Evolutionary conservation across 2,113 vertebrate species (phyloP).

Genomic region (Telmatochromis sp.): DNA sequence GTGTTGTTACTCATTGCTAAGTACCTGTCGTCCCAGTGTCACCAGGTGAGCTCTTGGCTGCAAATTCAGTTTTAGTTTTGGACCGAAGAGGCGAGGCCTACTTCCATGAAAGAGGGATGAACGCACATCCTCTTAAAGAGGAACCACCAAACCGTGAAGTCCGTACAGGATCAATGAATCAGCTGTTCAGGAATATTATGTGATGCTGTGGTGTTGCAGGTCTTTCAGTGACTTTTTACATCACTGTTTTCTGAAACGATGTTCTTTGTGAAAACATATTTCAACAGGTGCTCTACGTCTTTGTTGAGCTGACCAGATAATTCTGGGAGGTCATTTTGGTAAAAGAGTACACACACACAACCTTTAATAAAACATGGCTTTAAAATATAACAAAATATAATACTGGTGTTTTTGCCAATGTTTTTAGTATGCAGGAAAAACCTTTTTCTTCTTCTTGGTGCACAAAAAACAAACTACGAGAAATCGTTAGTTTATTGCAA

Average conservation of each 20-base stretch:
- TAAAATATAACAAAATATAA: not conserved
- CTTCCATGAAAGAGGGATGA: not conserved
- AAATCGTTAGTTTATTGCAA: not conserved
- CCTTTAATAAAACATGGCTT: not conserved
- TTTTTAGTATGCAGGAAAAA: not conserved
- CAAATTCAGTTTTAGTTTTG: not conserved
- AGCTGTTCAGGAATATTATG: not conserved
- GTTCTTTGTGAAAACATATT: not conserved
- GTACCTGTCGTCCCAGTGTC: conserved; percentile 12
- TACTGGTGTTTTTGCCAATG: not conserved
- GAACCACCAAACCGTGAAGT: not conserved
- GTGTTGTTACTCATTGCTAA: not conserved
- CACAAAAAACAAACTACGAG: not conserved
- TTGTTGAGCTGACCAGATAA: not conserved
- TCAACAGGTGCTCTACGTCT: not conserved
- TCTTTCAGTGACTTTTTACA: not conserved
- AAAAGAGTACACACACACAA: not conserved
- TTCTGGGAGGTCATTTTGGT: not conserved
- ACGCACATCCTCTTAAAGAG: not conserved
- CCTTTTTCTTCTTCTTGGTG: not conserved
- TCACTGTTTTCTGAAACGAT: not conserved
- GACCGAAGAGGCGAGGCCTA: not conserved
- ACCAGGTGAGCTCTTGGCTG: not conserved
- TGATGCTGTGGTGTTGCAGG: not conserved
- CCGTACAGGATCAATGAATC: not conserved